A percentile compares a stretch with the other conserved stretches of the same genome.
These are phyloP conservation scores for Latrodectus geometricus DNA, from an alignment of 1,140 invertebrate genomes.

Conservation along the genomic window DNA sequence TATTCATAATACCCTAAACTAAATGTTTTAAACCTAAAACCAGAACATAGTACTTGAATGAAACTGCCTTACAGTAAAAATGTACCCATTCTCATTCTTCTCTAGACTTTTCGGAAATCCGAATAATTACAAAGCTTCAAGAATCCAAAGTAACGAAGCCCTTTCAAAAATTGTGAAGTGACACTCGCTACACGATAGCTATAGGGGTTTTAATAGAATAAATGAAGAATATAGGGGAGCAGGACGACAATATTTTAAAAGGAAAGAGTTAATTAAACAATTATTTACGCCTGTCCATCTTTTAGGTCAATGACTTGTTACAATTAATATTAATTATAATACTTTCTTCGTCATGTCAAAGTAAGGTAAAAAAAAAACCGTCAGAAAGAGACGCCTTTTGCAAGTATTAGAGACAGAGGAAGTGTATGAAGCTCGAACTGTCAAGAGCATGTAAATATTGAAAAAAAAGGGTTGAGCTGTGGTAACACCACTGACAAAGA, in stretches of 20 bases:
- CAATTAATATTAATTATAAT: constrained; percentile 1
- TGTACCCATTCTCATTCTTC: neutral
- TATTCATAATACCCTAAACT: too few species aligned
- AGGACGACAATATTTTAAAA: neutral
- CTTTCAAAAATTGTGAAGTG: neutral
- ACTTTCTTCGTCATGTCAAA: neutral
- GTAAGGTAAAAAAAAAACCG: neutral
- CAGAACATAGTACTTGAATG: too few species aligned
- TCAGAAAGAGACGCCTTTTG: neutral
- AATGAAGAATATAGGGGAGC: neutral
- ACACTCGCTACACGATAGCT: neutral
- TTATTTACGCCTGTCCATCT: neutral
- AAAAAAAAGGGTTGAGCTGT: neutral
- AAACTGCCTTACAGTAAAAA: too few species aligned
- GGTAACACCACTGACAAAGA: neutral
- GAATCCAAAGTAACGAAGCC: neutral
- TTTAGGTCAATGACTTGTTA: neutral
- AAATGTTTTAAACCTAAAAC: too few species aligned
- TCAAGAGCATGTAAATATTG: neutral
- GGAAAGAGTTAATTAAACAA: neutral
- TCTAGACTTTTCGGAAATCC: neutral
- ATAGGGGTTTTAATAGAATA: neutral
- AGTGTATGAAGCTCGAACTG: neutral
- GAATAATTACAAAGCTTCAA: neutral
- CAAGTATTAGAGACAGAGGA: neutral